Percentiles rank a stretch among this genome's conserved stretches.
These are phyloP conservation scores for Muntiacus muntjak DNA, from an alignment of 2,113 vertebrate species.

Conservation along the genomic window DNA sequence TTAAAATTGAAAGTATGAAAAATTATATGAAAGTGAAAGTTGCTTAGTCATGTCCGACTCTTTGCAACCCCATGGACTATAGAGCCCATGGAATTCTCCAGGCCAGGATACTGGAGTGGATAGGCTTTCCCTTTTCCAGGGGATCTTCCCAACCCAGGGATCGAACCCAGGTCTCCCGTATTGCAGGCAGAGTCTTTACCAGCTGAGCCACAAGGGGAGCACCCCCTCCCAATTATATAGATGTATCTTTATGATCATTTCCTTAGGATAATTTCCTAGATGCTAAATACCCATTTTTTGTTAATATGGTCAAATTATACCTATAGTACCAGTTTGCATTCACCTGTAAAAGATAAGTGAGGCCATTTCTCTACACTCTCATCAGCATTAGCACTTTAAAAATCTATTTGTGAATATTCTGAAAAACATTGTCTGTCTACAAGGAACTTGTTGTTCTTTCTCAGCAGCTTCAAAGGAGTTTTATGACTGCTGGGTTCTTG, in stretches of 20 bases:
- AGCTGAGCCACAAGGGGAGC: not conserved
- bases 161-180: fast-evolving
- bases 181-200: not conserved
- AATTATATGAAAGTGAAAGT: not conserved
- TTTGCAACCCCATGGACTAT: not conserved
- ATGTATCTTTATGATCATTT: not conserved
- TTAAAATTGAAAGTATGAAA: not conserved
- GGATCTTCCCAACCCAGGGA: not conserved
- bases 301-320: not conserved
- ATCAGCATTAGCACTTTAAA: not conserved
- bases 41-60: not conserved
- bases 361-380: not conserved
- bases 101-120: not conserved
- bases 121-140: not conserved
- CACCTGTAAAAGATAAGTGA: not conserved
- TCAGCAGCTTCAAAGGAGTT: not conserved
- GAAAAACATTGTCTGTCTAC: not conserved
- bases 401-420: not conserved
- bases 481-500: not conserved
- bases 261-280: not conserved
- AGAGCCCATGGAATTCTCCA: not conserved
- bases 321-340: not conserved
- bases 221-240: fast-evolving
- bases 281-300: not conserved
- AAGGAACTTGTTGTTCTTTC: not conserved